Percentiles rank a stretch among this genome's conserved stretches.
These are phyloP conservation scores for Calcarius lapponicus DNA, from an alignment of 2,797 vertebrate genomes.

Conservation along the genomic window DNA sequence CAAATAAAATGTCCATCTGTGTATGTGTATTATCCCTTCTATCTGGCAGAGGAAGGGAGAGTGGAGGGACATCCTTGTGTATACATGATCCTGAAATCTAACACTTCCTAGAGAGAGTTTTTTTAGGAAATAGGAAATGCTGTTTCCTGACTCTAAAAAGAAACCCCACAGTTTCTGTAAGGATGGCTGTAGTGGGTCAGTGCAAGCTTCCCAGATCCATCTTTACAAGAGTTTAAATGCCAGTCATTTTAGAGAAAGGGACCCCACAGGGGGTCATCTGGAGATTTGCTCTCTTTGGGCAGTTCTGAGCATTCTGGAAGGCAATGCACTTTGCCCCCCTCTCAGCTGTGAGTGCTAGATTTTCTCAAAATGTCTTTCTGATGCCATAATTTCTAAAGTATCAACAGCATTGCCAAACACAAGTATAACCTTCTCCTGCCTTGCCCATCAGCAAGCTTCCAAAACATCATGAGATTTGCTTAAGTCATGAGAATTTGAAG, in stretches of 20 bases:
- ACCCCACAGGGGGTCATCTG: neutral
- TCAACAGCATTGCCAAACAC: neutral
- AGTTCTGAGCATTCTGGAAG: neutral
- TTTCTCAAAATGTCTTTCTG: neutral
- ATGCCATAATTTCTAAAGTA: neutral
- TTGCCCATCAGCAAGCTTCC: neutral
- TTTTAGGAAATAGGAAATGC: neutral
- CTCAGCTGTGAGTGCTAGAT: neutral
- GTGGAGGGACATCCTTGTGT: neutral
- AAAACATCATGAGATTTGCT: slow-evolving; percentile 16
- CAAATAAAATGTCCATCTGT: neutral
- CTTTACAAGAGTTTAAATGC: neutral
- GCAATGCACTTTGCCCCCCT: neutral
- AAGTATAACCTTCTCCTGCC: neutral
- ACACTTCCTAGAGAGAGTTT: neutral
- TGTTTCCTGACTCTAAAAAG: neutral
- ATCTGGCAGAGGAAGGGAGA: neutral
- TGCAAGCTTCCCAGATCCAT: neutral
- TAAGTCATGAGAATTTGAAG: slow-evolving; percentile 37
- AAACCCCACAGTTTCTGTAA: neutral
- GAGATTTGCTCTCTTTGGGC: neutral
- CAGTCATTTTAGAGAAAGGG: neutral
- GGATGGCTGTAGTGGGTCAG: neutral
- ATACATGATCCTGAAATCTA: neutral
- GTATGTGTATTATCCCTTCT: neutral